phyloP scores from a whole-genome alignment of 53 echinoderm and acorn worm genomes.

The Crossaster papposus region DNA sequence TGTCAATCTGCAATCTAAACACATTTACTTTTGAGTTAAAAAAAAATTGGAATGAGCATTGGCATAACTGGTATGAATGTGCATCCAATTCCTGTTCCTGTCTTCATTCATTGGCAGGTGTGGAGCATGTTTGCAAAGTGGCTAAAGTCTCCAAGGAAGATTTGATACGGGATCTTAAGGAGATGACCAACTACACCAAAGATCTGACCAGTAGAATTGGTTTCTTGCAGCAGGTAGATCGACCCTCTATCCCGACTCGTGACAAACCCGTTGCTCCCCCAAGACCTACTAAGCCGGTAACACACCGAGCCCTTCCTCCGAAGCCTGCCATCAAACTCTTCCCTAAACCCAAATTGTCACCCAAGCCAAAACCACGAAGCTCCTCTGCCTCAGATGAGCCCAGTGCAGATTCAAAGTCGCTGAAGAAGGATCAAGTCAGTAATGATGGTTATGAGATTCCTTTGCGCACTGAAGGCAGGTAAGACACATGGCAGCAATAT shows the following conservation, averaged over 20 bases:
- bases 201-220: conserved; percentile 24
- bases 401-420: background rate
- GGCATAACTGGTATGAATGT: no score
- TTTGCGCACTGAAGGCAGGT: background rate
- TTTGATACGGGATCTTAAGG: conserved; percentile 44
- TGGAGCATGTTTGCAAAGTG: conserved; percentile 25
- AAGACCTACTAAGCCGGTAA: conserved; percentile 14
- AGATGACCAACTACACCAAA: conserved; percentile 53
- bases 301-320: background rate
- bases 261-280: conserved; percentile 20
- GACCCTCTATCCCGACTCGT: conserved; percentile 9
- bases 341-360: conserved; percentile 6
- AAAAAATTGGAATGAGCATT: no score
- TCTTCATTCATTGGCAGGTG: background rate
- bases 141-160: conserved; percentile 50
- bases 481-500: background rate
- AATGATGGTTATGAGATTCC: conserved; percentile 64
- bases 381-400: no score
- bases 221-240: background rate
- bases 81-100: background rate
- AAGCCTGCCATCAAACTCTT: background rate
- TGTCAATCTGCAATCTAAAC: no score
- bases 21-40: no score
- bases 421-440: background rate
- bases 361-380: background rate